Evolutionary conservation across 1,140 invertebrate genomes (phyloP).

Genomic region (Drosophila athabasca): DNA sequence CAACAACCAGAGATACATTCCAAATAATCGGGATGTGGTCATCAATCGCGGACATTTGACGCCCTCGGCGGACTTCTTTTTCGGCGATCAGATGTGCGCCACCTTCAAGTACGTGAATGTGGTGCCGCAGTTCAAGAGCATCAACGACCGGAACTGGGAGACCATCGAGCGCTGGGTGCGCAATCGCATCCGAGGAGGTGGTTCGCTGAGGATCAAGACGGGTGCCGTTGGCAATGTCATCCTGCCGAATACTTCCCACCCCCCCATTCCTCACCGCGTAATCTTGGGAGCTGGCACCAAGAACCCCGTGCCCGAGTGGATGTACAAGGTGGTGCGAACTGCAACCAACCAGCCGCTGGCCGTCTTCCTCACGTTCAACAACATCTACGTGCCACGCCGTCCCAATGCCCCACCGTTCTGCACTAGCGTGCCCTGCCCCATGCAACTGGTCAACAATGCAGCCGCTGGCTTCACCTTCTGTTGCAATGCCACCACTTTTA

Average conservation of each 20-base stretch:
- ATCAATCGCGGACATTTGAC: conserved; percentile 52
- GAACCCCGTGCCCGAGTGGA: conserved; percentile 48
- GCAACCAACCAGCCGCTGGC: conserved; percentile 12
- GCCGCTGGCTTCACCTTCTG: conserved; percentile 43
- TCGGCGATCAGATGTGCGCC: conserved; percentile 45
- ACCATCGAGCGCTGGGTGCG: conserved; percentile 63
- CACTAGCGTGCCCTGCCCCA: conserved; percentile 23
- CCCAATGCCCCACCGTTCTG: conserved; percentile 24
- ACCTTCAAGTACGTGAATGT: conserved; percentile 84
- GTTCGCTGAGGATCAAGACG: conserved; percentile 32
- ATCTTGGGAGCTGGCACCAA: conserved; percentile 21
- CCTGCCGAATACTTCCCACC: not conserved
- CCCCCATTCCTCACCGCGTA: not conserved
- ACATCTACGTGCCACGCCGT: conserved; percentile 21
- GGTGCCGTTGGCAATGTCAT: conserved; percentile 21
- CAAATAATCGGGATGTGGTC: conserved; percentile 26
- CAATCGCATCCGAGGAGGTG: conserved; percentile 4
- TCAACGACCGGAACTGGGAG: conserved; percentile 84
- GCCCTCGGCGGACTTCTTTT: conserved; percentile 47
- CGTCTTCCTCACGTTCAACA: conserved; percentile 51
- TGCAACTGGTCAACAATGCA: conserved; percentile 24
- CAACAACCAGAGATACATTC: conserved; percentile 28
- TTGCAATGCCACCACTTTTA: conserved; percentile 39
- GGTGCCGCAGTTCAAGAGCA: conserved; percentile 84
- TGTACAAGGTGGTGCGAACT: conserved; percentile 38